Conservation (phyloP, 92 coral and sea anemone species). For the Epizoanthus scotinus region DNA sequence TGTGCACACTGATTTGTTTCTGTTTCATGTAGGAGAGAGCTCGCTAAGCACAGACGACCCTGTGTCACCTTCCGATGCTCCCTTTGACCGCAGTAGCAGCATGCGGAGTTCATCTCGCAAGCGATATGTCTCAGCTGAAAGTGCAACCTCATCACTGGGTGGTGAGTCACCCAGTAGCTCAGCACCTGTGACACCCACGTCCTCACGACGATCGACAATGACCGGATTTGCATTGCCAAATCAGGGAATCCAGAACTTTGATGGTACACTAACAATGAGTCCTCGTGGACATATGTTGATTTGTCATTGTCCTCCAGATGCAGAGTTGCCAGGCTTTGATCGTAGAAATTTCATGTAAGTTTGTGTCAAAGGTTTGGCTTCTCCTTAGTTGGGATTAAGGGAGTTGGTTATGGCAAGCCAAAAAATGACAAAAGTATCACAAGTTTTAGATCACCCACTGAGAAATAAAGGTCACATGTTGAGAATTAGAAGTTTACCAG, state of each 20-base stretch:
- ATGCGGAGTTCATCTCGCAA: slow-evolving; percentile 33
- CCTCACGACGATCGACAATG: slow-evolving; percentile 42
- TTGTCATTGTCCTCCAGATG: slow-evolving; percentile 95
- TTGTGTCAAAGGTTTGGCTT: background rate
- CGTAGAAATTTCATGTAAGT: slow-evolving; percentile 91
- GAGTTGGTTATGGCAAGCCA: too few species aligned
- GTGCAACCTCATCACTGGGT: slow-evolving; percentile 63
- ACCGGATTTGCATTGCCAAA: slow-evolving; percentile 46
- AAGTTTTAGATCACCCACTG: too few species aligned
- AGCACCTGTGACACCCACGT: slow-evolving; percentile 31
- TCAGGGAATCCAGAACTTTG: slow-evolving; percentile 63
- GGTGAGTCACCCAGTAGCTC: slow-evolving; percentile 62
- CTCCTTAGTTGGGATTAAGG: too few species aligned
- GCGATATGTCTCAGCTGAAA: slow-evolving; percentile 59
- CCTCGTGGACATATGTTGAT: slow-evolving; percentile 70
- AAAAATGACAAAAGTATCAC: too few species aligned
- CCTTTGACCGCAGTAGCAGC: slow-evolving; percentile 20
- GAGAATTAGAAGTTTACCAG: too few species aligned
- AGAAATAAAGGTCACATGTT: too few species aligned
- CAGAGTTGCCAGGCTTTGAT: slow-evolving; percentile 86
- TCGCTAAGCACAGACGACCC: slow-evolving; percentile 65
- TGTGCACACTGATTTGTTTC: background rate
- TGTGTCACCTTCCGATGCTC: slow-evolving; percentile 29
- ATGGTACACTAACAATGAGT: slow-evolving; percentile 72
- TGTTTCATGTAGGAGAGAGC: slow-evolving; percentile 58